Conservation (phyloP, 2,797 vertebrate genomes). For the Champsocephalus esox region DNA sequence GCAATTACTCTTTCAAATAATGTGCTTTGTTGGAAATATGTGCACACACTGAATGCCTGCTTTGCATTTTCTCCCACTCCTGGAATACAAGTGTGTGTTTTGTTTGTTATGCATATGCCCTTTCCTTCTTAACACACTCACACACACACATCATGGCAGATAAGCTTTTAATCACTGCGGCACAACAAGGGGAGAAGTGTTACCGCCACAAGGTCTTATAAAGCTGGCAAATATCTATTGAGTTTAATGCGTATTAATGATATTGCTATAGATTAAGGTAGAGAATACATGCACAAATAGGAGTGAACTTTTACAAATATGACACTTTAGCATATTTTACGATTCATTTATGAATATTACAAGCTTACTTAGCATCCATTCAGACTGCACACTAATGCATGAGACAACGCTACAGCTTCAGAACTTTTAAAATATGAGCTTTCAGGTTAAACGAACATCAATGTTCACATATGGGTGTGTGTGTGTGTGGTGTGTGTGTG, state of each 20-base stretch:
- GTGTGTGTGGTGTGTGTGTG: not conserved
- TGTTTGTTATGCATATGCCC: not conserved
- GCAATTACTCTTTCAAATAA: slow-evolving; percentile 11
- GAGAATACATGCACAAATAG: no score
- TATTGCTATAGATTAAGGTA: no score
- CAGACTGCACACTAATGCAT: not conserved
- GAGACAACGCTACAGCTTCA: not conserved
- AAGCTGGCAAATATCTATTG: no score
- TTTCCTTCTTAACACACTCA: not conserved
- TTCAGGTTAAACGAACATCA: not conserved
- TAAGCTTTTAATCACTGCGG: not conserved
- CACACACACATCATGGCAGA: not conserved
- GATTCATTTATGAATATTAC: no score
- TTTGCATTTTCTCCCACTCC: not conserved
- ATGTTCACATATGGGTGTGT: not conserved
- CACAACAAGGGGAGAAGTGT: no score
- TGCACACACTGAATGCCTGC: not conserved
- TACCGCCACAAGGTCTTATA: no score
- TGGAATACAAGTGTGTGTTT: not conserved
- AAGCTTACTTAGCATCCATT: not conserved
- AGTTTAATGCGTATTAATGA: no score
- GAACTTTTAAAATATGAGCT: not conserved
- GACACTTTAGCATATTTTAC: no score
- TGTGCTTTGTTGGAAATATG: slow-evolving; percentile 1
- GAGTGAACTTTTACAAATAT: no score